These are phyloP conservation scores for Calonectris borealis DNA, from an alignment of 2,113 vertebrate genomes.

Conservation along the genomic window DNA sequence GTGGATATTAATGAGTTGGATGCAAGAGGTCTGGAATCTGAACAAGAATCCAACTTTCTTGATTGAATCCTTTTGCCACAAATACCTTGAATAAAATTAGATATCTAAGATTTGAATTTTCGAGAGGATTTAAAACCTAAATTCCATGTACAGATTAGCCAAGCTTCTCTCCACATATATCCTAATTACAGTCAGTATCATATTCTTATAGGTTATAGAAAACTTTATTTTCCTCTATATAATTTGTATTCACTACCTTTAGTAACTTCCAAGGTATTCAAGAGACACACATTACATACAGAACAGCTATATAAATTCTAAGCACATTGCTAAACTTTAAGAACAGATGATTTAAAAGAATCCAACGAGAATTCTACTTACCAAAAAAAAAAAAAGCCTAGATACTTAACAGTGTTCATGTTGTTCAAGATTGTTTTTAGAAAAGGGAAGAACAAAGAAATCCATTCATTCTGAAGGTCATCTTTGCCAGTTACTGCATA, in stretches of 20 bases:
- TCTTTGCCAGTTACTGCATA: background rate
- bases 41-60: background rate
- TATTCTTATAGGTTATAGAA: background rate
- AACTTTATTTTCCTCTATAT: background rate
- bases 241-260: background rate
- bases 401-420: background rate
- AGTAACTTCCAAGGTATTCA: background rate
- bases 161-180: background rate
- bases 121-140: background rate
- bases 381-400: background rate
- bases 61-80: background rate
- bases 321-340: background rate
- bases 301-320: background rate
- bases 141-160: background rate
- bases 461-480: background rate
- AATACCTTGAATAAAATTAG: background rate
- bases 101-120: background rate
- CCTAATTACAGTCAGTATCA: background rate
- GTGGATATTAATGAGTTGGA: accelerated
- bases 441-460: background rate
- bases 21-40: background rate
- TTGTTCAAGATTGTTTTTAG: background rate
- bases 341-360: background rate
- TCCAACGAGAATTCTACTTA: background rate
- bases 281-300: background rate